Conservation (phyloP, 2,888 invertebrate genomes). For the Pristionchus arcanus region DNA sequence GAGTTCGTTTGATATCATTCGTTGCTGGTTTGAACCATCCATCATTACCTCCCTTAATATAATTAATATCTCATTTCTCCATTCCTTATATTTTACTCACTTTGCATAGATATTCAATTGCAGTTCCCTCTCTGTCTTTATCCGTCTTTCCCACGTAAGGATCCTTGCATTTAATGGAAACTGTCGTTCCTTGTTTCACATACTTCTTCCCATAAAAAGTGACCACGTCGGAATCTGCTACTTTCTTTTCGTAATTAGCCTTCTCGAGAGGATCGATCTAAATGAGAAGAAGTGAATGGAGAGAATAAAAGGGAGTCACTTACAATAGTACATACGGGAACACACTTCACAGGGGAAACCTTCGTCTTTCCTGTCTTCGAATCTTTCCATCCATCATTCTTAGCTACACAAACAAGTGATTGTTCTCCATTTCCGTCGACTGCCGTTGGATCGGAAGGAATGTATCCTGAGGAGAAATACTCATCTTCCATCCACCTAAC, state of each 20-base stretch:
- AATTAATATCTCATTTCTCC: background rate
- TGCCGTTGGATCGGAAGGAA: slow-evolving; percentile 49
- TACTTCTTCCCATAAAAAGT: slow-evolving; percentile 32
- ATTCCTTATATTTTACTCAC: background rate
- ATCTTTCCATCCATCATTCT: slow-evolving; percentile 53
- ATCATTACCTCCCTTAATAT: slow-evolving; percentile 29
- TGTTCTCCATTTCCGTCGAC: slow-evolving; percentile 42
- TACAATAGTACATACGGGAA: slow-evolving; percentile 5
- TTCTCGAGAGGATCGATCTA: slow-evolving; percentile 3
- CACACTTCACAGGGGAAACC: slow-evolving; percentile 15
- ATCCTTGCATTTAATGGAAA: slow-evolving; percentile 28
- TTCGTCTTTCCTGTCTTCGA: slow-evolving; percentile 40
- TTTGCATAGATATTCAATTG: slow-evolving; percentile 27
- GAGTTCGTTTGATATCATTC: background rate
- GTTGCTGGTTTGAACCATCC: slow-evolving; percentile 48
- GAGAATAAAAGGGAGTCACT: background rate
- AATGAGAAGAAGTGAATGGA: background rate
- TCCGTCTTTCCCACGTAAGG: slow-evolving; percentile 28
- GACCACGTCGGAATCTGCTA: background rate
- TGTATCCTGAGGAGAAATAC: background rate
- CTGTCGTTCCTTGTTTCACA: slow-evolving; percentile 33
- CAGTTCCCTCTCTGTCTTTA: background rate
- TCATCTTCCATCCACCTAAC: background rate
- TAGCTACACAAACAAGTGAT: slow-evolving; percentile 35
- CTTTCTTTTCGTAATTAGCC: background rate